Base-by-base conservation (phyloP, 2,888 invertebrate species). In the Mythimna ferrago region DNA sequence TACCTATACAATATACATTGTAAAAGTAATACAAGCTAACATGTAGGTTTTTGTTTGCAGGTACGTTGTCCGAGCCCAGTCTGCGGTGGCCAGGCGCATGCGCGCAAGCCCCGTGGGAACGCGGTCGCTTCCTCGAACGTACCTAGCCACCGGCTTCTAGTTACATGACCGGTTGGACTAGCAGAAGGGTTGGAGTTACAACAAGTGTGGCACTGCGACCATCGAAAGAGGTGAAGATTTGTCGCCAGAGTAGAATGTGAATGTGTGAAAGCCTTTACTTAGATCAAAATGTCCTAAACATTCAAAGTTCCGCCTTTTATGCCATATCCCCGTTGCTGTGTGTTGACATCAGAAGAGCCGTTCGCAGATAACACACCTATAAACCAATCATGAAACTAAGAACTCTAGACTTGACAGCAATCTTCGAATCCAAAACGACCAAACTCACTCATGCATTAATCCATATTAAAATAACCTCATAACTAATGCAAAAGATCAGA, bases 91-190 rank as follows among this genome's bases (percentile, higher is more conserved):
- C 62, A 38, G 68, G 80, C 84, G 87, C 87, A 85, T 86, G 87
- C 85, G 86, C 81, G 78, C 72, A 75, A 87, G 86, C 88, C 84
- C 80, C 90, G 90, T 90, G 90, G 86, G 90, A 90, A 90, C 73
- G 70, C 75, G 71, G 62, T 71, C 76, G 85, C 89, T 90, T 90
- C 90, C 90, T 90, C 83, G 86, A 87, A 85, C 84, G 80, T 71
- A 82, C 81, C 84, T 73, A 79, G 76, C 82, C 81, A 81, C 83
- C 70, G 81, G 76, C 76, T 74, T 85, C 82, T 60, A 71, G 79
- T 86, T 84, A 85, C 86, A 81, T 71, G 75, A 85, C 84, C 76
- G 82, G 86, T 85, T 73, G 66, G 26, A 70, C 79, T 66, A 72
- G 68, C 70, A 64, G 60, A 76, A 82, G 78, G 80, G 84, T 71